Percentiles rank a stretch among this genome's conserved stretches.
Conservation (phyloP, 2,797 vertebrate genomes). For the Macropus fuliginosus region DNA sequence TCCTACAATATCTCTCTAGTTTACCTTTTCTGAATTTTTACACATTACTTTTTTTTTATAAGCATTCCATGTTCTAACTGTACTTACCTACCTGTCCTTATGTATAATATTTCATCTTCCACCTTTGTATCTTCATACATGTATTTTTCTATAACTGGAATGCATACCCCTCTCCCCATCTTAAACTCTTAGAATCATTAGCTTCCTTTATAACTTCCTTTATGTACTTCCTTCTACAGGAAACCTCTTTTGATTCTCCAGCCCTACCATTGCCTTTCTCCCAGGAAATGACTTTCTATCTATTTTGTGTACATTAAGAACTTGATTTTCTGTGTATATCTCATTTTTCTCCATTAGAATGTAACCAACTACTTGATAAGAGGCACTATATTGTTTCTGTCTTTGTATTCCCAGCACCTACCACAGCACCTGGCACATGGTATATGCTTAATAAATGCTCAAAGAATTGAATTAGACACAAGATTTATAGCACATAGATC, state of each 20-base stretch:
- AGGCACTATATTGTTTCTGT: neutral
- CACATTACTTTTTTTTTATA: neutral
- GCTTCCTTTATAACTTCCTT: neutral
- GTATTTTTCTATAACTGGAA: neutral
- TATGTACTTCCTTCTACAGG: neutral
- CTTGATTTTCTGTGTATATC: neutral
- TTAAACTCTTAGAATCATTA: neutral
- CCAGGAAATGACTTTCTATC: neutral
- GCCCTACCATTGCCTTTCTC: neutral
- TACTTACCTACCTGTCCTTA: neutral
- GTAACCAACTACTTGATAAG: neutral
- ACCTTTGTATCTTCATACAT: neutral
- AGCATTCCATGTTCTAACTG: neutral
- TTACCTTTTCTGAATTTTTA: neutral
- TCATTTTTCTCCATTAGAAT: neutral
- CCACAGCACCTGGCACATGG: neutral
- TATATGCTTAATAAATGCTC: neutral
- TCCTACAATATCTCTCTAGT: neutral
- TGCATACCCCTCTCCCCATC: neutral
- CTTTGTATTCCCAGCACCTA: neutral
- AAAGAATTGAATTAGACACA: neutral
- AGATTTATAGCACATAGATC: neutral
- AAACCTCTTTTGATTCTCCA: neutral
- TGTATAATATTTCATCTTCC: neutral
- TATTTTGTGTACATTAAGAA: neutral